These are phyloP conservation scores for Fabriciana adippe DNA, from an alignment of 2,888 invertebrate species.

Conservation along the genomic window DNA sequence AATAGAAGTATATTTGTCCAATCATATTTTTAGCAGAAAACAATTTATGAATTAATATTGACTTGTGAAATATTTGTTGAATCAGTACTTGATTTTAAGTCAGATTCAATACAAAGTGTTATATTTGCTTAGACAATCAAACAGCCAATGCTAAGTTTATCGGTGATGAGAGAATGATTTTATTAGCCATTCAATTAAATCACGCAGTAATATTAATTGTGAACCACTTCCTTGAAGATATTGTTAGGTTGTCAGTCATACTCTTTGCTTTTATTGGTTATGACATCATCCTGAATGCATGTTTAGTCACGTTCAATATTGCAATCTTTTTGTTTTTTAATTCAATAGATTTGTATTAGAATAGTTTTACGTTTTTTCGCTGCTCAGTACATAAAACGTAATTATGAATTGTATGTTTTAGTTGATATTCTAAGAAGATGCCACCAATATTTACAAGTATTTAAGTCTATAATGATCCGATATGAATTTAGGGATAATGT, in stretches of 20 bases:
- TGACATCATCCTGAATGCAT: conserved; percentile 21
- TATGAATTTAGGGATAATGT: too few species aligned
- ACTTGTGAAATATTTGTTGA: not conserved
- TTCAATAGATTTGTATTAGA: not conserved
- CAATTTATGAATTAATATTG: too few species aligned
- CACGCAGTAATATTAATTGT: conserved; percentile 22
- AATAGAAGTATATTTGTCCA: too few species aligned
- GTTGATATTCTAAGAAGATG: too few species aligned
- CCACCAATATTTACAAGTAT: too few species aligned
- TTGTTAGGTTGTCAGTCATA: not conserved
- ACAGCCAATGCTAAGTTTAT: conserved; percentile 27
- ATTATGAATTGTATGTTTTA: not conserved
- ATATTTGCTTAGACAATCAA: not conserved
- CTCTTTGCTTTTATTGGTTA: conserved; percentile 11
- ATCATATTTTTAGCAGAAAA: too few species aligned
- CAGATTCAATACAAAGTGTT: not conserved
- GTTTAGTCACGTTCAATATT: conserved; percentile 9
- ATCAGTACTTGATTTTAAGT: not conserved
- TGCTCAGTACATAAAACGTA: too few species aligned
- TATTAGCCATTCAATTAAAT: conserved; percentile 26
- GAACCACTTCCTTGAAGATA: conserved; percentile 15
- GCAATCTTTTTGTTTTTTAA: not conserved
- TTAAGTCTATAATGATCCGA: too few species aligned
- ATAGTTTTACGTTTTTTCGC: too few species aligned
- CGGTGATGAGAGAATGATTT: conserved; percentile 25